Base-by-base conservation (phyloP, 1,140 invertebrate species). In the Luehdorfia chinensis region DNA sequence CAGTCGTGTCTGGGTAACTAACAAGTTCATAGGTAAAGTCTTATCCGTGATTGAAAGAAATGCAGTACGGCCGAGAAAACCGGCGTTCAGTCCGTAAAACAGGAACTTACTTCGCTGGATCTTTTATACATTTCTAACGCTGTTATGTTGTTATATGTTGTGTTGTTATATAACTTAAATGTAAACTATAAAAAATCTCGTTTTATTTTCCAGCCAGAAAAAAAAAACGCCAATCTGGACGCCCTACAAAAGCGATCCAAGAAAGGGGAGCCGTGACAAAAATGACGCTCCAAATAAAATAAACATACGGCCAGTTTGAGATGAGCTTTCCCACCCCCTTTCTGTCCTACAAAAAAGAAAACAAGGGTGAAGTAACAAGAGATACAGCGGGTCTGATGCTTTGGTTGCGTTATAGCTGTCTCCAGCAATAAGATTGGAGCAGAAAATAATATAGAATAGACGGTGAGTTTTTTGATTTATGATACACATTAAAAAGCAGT, bases 271-370 rank as follows among this genome's bases (percentile, higher is more conserved):
- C 41, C 66, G 64, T 64, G 61, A 68, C 76, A 75, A 74, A 80
- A 80, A 77, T 80, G 74, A 75, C 72, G 69, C 74, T 68, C 54
- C 59, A 65, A 80, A 80, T 79, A 79, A 80, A 75, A 77, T 77
- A 80, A 75, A 74, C 68, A 71, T 59, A 23, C 50, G 49, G 27
- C 73, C 66, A 65, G 14, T 37, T 33, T 52, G 52, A 25, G 28
- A 13, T 39, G 73, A 70, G 16, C 39, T 15, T 18, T 27, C 27
- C 66, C 57, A 4, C 46, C 12, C 47, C 46, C 41, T 50, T 18
- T 21, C 12, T 2, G 0, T 0, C 18, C 3, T 44, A 23, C 46
- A 30, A 9, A 34, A 59, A 56, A 47, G 50, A 50, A 37, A 19
- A 51, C 3, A 31, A 13, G 31, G 46, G 48, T 45, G 41, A 47